phyloP scores from a whole-genome alignment of 2,888 invertebrate species.

The Malthinus flaveolus region DNA sequence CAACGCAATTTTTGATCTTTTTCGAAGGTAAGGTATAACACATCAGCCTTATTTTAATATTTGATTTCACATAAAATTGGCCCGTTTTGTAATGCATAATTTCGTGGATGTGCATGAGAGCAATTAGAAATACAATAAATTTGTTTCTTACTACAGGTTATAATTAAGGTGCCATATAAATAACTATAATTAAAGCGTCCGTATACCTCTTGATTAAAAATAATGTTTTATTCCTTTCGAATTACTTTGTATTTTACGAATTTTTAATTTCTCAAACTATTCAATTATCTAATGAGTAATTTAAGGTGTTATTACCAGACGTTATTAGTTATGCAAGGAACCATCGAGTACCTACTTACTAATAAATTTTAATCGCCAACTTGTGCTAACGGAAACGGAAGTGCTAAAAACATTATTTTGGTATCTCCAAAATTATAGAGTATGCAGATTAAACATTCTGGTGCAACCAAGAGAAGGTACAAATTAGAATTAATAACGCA shows the following conservation, averaged over 20 bases:
- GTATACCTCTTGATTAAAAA: too few relatives aligned
- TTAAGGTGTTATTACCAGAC: not conserved
- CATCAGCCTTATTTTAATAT: too few relatives aligned
- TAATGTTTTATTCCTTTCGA: too few relatives aligned
- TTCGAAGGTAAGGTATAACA: too few relatives aligned
- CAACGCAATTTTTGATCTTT: too few relatives aligned
- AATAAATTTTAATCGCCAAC: constrained; percentile 9
- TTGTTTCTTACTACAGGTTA: constrained; percentile 7
- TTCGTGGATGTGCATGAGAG: constrained; percentile 6
- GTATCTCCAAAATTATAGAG: constrained; percentile 16
- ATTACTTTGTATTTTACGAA: too few relatives aligned
- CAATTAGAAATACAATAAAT: constrained; percentile 34
- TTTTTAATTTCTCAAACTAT: not conserved
- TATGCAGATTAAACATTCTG: constrained; percentile 3
- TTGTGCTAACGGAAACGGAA: constrained; percentile 16
- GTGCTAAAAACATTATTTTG: constrained; percentile 11
- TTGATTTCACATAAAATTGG: too few relatives aligned
- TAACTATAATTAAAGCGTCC: too few relatives aligned
- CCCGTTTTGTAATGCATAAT: constrained; percentile 5
- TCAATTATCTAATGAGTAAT: not conserved
- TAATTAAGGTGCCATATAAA: constrained; percentile 13
- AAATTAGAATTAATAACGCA: not conserved
- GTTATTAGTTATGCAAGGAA: constrained; percentile 7
- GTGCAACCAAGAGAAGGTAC: constrained; percentile 1
- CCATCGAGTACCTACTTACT: not conserved